Base-by-base conservation (phyloP, 2,888 invertebrate genomes). In the Stenichneumon culpator region DNA sequence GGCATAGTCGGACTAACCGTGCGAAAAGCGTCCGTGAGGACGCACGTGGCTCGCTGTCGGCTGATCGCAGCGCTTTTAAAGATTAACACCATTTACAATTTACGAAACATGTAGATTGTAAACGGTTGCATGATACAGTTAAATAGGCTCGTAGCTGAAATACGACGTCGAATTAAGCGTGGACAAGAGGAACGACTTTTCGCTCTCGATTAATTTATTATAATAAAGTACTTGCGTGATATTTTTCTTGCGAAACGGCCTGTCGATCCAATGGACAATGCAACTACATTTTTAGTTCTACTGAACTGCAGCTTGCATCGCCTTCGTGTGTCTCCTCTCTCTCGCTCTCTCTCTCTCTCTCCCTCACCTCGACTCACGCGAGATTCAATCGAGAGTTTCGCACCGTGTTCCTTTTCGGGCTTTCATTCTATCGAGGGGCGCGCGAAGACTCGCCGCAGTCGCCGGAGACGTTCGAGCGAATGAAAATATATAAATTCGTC, bases 1-100 rank as follows among this genome's bases (percentile, higher is more conserved):
- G 57, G 11, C 57, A 63, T 32, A 28, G 32, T 32, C 19, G 28
- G 16, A 32, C 28, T 11, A 14, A 25, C 5, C n/a, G 28, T 63
- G 11, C 63, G 63, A 63, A 32, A 32, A 3, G 52, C 60, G 19
- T 11, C 44, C n/a, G 16, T 14, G 47, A 19, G 50, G 9, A 7
- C 57, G 81, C 84, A 81, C 84, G 84, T 84, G 84, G 72, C 22
- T 44, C 32, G 47, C 36, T 22, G 36, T 67, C 70, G 67, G 73
- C 79, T 79, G 83, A 80, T 84, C 80, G 75, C 69, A 72, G 72
- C 63, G 65, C 75, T 36, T 50, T 2, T 65, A 47, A 70, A 39
- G 50, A 28, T 19, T 65, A 70, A 67, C 47, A 47, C 19, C 50
- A 25, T 77, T 54, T 39, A 16, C 52, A 67, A 25, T 54, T 52